A percentile compares a stretch with the other conserved stretches of the same genome.
Evolutionary conservation across 1,140 invertebrate genomes (phyloP).

Genomic region (Danaus plexippus): DNA sequence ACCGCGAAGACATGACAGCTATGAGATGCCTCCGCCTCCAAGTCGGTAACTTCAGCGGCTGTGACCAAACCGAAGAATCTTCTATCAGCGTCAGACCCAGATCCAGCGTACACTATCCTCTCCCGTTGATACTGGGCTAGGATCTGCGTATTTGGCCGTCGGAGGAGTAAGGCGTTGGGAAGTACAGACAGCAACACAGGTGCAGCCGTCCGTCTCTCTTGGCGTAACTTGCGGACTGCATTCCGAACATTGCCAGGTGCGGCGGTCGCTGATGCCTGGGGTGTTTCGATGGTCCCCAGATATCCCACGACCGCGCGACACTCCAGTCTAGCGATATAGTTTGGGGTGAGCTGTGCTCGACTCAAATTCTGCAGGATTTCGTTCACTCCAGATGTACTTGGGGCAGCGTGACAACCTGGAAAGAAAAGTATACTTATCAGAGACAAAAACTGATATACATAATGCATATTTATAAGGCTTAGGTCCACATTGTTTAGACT

Average conservation of each 20-base stretch:
- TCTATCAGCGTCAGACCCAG: conserved; percentile 90
- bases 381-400: conserved; percentile 55
- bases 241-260: conserved; percentile 81
- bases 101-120: conserved; percentile 90
- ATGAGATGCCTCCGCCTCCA: conserved; percentile 76
- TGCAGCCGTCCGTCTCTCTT: conserved; percentile 91
- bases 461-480: no score
- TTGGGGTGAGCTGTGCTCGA: conserved; percentile 46
- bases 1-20: conserved; percentile 97
- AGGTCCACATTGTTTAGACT: no score
- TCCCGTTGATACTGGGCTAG: conserved; percentile 84
- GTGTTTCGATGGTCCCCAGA: conserved; percentile 95
- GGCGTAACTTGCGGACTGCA: conserved; percentile 89
- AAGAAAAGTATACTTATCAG: conserved; percentile 3
- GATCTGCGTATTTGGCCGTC: conserved; percentile 75
- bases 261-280: conserved; percentile 84
- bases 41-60: conserved; percentile 54
- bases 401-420: conserved; percentile 58
- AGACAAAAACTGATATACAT: no score
- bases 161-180: conserved; percentile 82
- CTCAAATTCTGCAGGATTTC: conserved; percentile 57
- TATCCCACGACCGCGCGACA: conserved; percentile 93
- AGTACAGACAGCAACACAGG: conserved; percentile 89
- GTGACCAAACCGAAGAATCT: conserved; percentile 95
- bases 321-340: conserved; percentile 70